Evolutionary conservation across 2,888 invertebrate species (phyloP).

Genomic region (Synanthedon myopaeformis): DNA sequence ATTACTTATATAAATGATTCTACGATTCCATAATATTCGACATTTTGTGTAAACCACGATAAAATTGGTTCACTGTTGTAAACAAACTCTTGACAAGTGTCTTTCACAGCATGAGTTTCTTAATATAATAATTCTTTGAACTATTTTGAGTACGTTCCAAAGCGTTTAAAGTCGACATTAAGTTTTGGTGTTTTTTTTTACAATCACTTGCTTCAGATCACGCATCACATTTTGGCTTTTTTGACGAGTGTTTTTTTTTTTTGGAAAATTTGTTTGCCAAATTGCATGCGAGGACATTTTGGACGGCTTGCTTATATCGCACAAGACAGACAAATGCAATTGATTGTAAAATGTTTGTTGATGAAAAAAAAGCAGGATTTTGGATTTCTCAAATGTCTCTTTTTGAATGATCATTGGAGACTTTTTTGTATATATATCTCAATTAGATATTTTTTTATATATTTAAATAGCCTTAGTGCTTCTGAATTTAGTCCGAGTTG

Average conservation of each 20-base stretch:
- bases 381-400: background rate
- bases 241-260: constrained; percentile 21
- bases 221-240: constrained; percentile 22
- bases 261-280: constrained; percentile 16
- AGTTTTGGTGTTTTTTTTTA: constrained; percentile 27
- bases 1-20: too few relatives aligned
- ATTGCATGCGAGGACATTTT: constrained; percentile 10
- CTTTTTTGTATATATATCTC: too few relatives aligned
- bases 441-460: too few relatives aligned
- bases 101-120: constrained; percentile 30
- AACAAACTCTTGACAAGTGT: constrained; percentile 7
- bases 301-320: constrained; percentile 14
- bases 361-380: constrained; percentile 42
- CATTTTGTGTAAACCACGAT: too few relatives aligned
- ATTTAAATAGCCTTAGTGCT: too few relatives aligned
- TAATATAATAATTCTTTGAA: background rate
- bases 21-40: too few relatives aligned
- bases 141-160: constrained; percentile 16
- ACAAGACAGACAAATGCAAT: constrained; percentile 14
- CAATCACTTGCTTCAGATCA: constrained; percentile 41
- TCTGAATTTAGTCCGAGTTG: too few relatives aligned
- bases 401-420: too few relatives aligned
- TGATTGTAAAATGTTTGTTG: constrained; percentile 23
- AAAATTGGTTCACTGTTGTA: too few relatives aligned
- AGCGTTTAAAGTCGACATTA: constrained; percentile 55